These are phyloP conservation scores for Trematomus loennbergii DNA, from an alignment of 2,113 vertebrate species.

Conservation along the genomic window DNA sequence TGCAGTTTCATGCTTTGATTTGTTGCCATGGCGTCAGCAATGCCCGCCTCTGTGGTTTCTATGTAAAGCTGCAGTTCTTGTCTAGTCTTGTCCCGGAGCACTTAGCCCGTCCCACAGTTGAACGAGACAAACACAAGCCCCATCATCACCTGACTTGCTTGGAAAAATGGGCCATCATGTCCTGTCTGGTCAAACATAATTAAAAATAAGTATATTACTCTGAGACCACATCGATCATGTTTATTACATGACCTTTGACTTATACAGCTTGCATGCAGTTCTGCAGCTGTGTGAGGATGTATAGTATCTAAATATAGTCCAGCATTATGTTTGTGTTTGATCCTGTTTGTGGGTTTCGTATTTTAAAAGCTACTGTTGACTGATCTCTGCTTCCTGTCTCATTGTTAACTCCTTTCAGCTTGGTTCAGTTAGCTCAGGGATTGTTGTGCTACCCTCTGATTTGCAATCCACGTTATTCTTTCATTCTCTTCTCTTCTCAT, in stretches of 20 bases:
- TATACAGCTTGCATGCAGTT: not conserved
- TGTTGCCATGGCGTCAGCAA: slow-evolving; percentile 1
- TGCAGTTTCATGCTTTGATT: slow-evolving; percentile 19
- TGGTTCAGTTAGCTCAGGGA: not conserved
- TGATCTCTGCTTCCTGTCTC: slow-evolving; percentile 4
- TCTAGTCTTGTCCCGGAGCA: slow-evolving; percentile 67
- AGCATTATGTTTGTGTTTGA: slow-evolving; percentile 28
- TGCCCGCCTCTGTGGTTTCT: slow-evolving; percentile 12
- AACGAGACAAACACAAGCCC: slow-evolving; percentile 29
- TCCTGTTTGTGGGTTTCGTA: slow-evolving; percentile 17
- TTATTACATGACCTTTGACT: slow-evolving; percentile 37
- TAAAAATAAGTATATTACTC: not conserved
- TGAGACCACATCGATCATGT: not conserved
- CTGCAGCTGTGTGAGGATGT: not conserved
- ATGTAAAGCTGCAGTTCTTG: slow-evolving; percentile 42
- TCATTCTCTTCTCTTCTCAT: slow-evolving; percentile 6
- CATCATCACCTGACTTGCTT: slow-evolving; percentile 5
- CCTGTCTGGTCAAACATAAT: not conserved
- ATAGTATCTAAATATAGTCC: slow-evolving; percentile 38
- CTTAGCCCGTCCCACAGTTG: slow-evolving; percentile 18
- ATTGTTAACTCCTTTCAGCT: not conserved
- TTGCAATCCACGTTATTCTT: not conserved
- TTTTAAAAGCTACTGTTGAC: slow-evolving; percentile 5
- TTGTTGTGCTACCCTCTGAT: not conserved
- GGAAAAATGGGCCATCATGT: not conserved